Evolutionary conservation across 2,797 vertebrate species (phyloP).

Genomic region (Amblyraja radiata): DNA sequence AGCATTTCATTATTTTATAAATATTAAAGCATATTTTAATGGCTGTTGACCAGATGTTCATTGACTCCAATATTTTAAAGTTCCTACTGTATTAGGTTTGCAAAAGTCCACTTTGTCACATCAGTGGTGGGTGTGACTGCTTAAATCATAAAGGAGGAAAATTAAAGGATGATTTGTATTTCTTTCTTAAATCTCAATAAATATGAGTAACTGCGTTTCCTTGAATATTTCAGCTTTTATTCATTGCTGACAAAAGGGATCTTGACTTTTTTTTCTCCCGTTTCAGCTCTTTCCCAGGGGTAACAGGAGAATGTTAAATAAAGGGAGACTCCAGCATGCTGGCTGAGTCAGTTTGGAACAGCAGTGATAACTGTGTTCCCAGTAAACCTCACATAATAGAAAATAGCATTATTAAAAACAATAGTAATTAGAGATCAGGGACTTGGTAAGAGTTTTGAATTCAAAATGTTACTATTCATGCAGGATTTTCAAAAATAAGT

Average conservation of each 20-base stretch:
- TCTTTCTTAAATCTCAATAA: constrained; percentile 69
- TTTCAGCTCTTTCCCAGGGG: background rate
- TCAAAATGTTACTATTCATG: no score
- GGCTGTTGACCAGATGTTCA: background rate
- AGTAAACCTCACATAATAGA: no score
- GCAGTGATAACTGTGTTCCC: no score
- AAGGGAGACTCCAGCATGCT: background rate
- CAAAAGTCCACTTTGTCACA: constrained; percentile 64
- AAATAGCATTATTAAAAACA: no score
- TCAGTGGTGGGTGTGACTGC: constrained; percentile 56
- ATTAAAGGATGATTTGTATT: constrained; percentile 63
- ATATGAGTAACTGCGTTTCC: constrained; percentile 60
- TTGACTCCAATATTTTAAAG: constrained; percentile 46
- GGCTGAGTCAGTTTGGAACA: background rate
- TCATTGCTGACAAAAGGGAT: background rate
- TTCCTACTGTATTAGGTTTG: constrained; percentile 63
- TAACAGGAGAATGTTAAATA: background rate
- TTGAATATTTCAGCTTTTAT: background rate
- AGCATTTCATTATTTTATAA: constrained; percentile 69
- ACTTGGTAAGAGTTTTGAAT: no score
- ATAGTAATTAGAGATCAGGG: no score
- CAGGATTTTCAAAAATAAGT: no score
- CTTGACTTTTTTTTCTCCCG: background rate
- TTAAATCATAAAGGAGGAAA: constrained; percentile 40
- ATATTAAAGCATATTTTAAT: constrained; percentile 58